phyloP scores from a whole-genome alignment of 2,888 invertebrate genomes.

The Panzeria rudis region DNA sequence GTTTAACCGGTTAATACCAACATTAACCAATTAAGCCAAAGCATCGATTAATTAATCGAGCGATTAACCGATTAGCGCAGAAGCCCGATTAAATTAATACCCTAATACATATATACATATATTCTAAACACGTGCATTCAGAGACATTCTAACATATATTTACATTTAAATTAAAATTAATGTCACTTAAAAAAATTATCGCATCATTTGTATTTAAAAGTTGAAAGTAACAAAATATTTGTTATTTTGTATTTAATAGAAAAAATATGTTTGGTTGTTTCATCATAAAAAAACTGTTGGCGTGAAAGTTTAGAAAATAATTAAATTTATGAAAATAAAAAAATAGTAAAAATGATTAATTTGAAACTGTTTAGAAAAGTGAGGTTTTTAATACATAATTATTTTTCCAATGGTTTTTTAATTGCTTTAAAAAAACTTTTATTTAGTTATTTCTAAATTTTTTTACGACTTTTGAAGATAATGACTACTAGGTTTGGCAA shows the following conservation, averaged over 20 bases:
- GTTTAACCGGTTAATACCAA: no score
- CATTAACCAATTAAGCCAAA: no score
- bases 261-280: background rate
- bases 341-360: background rate
- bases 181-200: constrained; percentile 1
- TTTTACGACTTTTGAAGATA: background rate
- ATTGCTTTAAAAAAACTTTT: background rate
- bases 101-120: background rate
- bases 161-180: background rate
- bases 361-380: background rate
- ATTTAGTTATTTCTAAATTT: background rate
- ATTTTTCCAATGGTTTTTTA: background rate
- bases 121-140: background rate
- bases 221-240: background rate
- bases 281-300: background rate
- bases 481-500: no score
- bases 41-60: no score
- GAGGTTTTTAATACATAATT: background rate
- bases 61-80: no score
- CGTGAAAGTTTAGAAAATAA: background rate
- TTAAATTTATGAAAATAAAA: background rate
- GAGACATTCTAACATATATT: constrained; percentile 18
- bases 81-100: no score
- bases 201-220: constrained; percentile 2
- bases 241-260: background rate